Percentiles rank a stretch among this genome's conserved stretches.
Conservation (phyloP, 2,797 vertebrate species). For the Siniperca scherzeri region DNA sequence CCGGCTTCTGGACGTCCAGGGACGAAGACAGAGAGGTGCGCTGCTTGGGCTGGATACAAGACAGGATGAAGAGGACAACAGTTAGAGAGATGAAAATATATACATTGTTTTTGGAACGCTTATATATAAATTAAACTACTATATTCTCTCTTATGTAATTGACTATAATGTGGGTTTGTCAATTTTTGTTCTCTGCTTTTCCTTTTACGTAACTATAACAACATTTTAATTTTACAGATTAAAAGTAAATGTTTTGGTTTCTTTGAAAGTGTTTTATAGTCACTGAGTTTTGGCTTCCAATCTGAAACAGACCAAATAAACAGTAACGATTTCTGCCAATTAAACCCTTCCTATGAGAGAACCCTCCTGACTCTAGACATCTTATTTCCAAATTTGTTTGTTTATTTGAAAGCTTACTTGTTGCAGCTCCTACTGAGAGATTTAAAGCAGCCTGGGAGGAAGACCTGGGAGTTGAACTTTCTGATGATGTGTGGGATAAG, state of each 20-base stretch:
- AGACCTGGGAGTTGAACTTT: too few species aligned
- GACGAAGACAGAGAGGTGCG: conserved; percentile 95
- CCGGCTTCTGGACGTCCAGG: conserved; percentile 92
- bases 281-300: background rate
- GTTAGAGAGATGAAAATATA: background rate
- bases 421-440: too few species aligned
- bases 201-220: background rate
- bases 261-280: background rate
- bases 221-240: background rate
- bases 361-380: too few species aligned
- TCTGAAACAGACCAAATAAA: background rate
- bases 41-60: conserved; percentile 91
- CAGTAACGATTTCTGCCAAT: background rate
- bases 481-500: too few species aligned
- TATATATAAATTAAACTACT: background rate
- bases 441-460: too few species aligned
- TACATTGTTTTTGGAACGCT: background rate
- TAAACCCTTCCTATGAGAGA: background rate
- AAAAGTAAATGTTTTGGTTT: background rate
- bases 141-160: background rate
- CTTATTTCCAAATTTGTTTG: too few species aligned
- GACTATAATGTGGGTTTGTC: background rate
- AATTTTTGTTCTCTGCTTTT: background rate
- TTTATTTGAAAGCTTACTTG: too few species aligned
- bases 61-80: background rate